Conservation (phyloP, 1,140 invertebrate genomes). For the Nephotettix cincticeps region DNA sequence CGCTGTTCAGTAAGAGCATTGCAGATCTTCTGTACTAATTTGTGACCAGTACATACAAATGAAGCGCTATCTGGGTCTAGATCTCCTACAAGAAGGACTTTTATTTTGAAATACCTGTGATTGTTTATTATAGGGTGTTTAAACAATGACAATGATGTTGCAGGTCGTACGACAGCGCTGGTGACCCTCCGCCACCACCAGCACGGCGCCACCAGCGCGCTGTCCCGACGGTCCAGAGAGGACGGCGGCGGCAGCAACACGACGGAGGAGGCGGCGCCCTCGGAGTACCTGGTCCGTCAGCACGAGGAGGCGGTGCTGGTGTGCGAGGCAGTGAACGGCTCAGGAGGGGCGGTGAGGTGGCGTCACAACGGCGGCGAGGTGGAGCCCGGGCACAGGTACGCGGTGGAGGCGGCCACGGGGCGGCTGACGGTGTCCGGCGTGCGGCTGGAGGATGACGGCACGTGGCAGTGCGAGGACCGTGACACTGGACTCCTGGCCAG, state of each 20-base stretch:
- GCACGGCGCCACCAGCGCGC: neutral
- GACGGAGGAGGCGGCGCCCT: conserved; percentile 5
- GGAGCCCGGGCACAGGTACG: conserved; percentile 53
- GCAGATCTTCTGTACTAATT: too few species aligned
- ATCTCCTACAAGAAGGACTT: too few species aligned
- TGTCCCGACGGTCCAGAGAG: neutral
- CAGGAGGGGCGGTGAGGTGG: conserved; percentile 43
- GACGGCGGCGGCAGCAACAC: neutral
- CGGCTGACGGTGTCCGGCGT: conserved; percentile 66
- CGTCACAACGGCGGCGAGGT: conserved; percentile 50
- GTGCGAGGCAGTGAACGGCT: conserved; percentile 10
- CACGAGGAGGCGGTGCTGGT: conserved; percentile 22
- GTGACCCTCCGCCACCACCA: conserved; percentile 22
- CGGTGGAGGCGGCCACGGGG: conserved; percentile 54
- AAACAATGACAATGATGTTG: too few species aligned
- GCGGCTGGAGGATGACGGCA: conserved; percentile 65
- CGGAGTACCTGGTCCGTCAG: conserved; percentile 26
- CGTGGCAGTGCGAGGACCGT: conserved; percentile 65
- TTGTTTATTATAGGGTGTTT: too few species aligned
- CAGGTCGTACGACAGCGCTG: conserved; percentile 11
- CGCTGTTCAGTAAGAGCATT: too few species aligned
- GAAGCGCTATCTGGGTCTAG: too few species aligned
- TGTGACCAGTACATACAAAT: too few species aligned
- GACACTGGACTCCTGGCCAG: conserved; percentile 59
- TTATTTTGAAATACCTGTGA: too few species aligned